A percentile compares a stretch with the other conserved stretches of the same genome.
Conservation (phyloP, 2,113 vertebrate species). For the human (Homo sapiens) region GRCh38 chr5:91409001-91409500, state of each 20-base stretch:
- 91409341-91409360: background rate
- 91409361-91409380: background rate
- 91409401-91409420: background rate
- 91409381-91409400: no score
- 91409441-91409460: background rate
- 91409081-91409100: no score
- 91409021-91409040: background rate
- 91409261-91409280: background rate
- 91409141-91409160: background rate
- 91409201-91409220: background rate
- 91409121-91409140: background rate
- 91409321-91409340: background rate
- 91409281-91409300: background rate
- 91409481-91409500: background rate
- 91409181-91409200: background rate
- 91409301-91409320: background rate
- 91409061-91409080: conserved; percentile 12
- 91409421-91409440: background rate
- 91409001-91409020: background rate
- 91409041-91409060: background rate
- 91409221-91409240: background rate
- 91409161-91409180: background rate
- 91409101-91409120: no score
- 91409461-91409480: background rate
- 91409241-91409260: background rate